Evolutionary conservation across 2,797 vertebrate species (phyloP).

Genomic region (Eulemur rubriventer): DNA sequence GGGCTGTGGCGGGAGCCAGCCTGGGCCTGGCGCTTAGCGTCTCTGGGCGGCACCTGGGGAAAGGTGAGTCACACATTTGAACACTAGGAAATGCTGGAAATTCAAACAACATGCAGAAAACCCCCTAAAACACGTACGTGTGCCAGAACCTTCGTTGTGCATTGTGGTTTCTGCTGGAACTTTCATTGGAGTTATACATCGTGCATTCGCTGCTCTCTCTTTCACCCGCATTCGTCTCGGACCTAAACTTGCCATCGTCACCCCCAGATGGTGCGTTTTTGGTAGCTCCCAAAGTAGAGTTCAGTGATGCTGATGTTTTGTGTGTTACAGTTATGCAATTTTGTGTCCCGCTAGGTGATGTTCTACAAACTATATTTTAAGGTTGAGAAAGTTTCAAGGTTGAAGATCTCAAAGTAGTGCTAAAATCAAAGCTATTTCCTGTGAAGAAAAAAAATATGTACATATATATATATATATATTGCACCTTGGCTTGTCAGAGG

Average conservation of each 20-base stretch:
- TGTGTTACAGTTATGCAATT: background rate
- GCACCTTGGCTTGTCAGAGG: constrained; percentile 32
- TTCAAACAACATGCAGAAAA: constrained; percentile 41
- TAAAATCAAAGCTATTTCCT: background rate
- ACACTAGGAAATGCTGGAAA: background rate
- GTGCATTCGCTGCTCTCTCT: background rate
- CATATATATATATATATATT: background rate
- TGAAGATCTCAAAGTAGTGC: background rate
- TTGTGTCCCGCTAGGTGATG: background rate
- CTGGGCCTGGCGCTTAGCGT: background rate
- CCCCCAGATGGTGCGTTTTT: background rate
- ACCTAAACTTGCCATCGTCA: background rate
- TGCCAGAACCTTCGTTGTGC: background rate
- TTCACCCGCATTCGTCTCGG: background rate
- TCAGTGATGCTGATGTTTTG: background rate
- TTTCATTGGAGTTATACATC: background rate
- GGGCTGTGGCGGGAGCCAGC: background rate
- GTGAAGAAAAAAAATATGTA: constrained; percentile 5
- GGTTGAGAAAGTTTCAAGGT: constrained; percentile 39
- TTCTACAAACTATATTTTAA: background rate
- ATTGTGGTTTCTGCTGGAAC: background rate
- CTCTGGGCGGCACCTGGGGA: background rate
- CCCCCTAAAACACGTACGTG: background rate
- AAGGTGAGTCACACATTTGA: background rate
- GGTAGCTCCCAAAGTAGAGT: background rate